phyloP scores from a whole-genome alignment of 2,888 invertebrate species.

The Dione juno region DNA sequence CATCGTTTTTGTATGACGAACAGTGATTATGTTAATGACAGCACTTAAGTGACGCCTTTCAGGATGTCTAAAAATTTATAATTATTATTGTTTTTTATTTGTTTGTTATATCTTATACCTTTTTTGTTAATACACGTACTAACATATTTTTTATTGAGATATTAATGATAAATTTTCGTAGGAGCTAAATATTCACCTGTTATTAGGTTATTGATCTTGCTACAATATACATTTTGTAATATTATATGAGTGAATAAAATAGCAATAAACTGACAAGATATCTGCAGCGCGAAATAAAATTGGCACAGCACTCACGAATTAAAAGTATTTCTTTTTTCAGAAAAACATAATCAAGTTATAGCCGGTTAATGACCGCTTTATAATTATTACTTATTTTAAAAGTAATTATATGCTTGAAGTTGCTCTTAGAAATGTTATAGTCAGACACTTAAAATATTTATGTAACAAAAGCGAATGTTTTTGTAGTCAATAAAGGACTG shows the following conservation, averaged over 20 bases:
- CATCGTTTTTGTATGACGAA: constrained; percentile 51
- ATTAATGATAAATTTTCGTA: background rate
- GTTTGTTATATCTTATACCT: background rate
- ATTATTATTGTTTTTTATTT: background rate
- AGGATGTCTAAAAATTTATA: background rate
- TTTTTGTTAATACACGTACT: background rate
- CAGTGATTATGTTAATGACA: constrained; percentile 12
- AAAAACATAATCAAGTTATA: constrained; percentile 24
- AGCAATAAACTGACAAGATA: constrained; percentile 25
- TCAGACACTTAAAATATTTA: constrained; percentile 37
- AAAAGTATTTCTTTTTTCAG: constrained; percentile 3
- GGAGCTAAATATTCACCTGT: background rate
- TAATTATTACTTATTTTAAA: constrained; percentile 11
- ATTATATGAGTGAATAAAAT: constrained; percentile 24
- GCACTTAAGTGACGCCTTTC: background rate
- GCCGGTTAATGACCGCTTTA: constrained; percentile 28
- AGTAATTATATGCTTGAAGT: background rate
- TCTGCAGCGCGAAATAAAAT: constrained; percentile 7
- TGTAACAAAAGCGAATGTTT: constrained; percentile 49
- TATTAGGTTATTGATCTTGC: constrained; percentile 30
- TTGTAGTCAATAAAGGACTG: constrained; percentile 47
- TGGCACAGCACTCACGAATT: constrained; percentile 11
- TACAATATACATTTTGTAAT: constrained; percentile 12
- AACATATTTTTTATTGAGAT: background rate
- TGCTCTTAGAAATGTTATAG: constrained; percentile 11